Evolutionary conservation across 1,140 invertebrate genomes (phyloP).

Genomic region (Teleogryllus occipitalis): DNA sequence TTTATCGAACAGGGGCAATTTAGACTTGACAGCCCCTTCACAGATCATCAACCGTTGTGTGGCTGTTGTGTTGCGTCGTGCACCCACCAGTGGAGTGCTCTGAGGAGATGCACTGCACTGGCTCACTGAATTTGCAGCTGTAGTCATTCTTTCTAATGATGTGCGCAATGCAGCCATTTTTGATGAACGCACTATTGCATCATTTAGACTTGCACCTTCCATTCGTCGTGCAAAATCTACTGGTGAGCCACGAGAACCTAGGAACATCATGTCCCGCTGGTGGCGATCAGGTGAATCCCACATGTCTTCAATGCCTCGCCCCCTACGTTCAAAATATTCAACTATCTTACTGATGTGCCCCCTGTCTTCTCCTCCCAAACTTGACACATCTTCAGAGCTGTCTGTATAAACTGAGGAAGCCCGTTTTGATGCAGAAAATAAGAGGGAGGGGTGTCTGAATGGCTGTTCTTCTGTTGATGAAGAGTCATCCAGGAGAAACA

Average conservation of each 20-base stretch:
- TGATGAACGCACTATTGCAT: slow-evolving; percentile 25
- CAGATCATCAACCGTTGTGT: slow-evolving; percentile 61
- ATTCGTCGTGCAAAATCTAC: slow-evolving; percentile 21
- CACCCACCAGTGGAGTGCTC: neutral
- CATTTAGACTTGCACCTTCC: slow-evolving; percentile 18
- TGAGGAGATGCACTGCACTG: neutral
- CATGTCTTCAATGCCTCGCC: slow-evolving; percentile 6
- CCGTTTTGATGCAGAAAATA: slow-evolving; percentile 47
- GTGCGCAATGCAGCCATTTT: slow-evolving; percentile 33
- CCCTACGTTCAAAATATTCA: slow-evolving; percentile 76
- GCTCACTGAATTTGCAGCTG: neutral
- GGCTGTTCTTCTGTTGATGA: slow-evolving; percentile 45
- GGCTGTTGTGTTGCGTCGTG: slow-evolving; percentile 9
- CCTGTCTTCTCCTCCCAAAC: slow-evolving; percentile 60
- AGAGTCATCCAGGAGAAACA: slow-evolving; percentile 47
- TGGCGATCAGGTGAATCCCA: slow-evolving; percentile 10
- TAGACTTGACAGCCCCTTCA: slow-evolving; percentile 73
- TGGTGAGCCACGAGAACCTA: slow-evolving; percentile 9
- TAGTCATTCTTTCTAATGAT: slow-evolving; percentile 27
- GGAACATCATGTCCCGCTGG: slow-evolving; percentile 17
- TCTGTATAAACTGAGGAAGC: slow-evolving; percentile 79
- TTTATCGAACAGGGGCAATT: slow-evolving; percentile 76
- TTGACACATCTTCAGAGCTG: slow-evolving; percentile 75
- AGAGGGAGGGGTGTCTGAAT: slow-evolving; percentile 36
- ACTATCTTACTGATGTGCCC: slow-evolving; percentile 73